These are phyloP conservation scores for Ophion ventricosus DNA, from an alignment of 2,888 invertebrate species.

Conservation along the genomic window DNA sequence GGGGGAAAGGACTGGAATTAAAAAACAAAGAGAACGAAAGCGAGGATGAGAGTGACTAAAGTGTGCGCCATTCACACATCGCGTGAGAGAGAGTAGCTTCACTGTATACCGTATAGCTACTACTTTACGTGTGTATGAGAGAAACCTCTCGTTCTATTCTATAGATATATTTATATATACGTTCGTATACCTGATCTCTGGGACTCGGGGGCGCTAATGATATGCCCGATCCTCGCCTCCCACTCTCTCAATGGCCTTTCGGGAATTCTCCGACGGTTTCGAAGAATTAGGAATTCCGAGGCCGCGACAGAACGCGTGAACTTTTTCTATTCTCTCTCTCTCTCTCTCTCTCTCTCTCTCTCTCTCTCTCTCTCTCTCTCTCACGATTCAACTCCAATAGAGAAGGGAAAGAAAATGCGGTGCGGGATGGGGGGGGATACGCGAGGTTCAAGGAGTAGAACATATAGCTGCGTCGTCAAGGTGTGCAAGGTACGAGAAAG, in stretches of 20 bases:
- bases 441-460: constrained; percentile 13
- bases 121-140: not conserved
- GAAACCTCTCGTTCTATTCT: not conserved
- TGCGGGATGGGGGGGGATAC: constrained; percentile 16
- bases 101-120: not conserved
- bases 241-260: constrained; percentile 81
- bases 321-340: constrained; percentile 14
- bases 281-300: constrained; percentile 83
- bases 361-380: constrained; percentile 47
- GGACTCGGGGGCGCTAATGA: constrained; percentile 80
- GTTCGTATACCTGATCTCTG: constrained; percentile 73
- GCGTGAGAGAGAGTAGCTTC: constrained; percentile 65
- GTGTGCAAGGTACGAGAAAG: constrained; percentile 6
- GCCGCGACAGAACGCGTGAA: constrained; percentile 72
- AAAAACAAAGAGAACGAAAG: constrained; percentile 48
- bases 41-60: constrained; percentile 71
- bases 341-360: constrained; percentile 51
- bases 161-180: not conserved
- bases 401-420: constrained; percentile 44
- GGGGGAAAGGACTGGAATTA: constrained; percentile 23
- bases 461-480: constrained; percentile 15
- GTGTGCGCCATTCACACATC: constrained; percentile 78
- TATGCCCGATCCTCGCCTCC: constrained; percentile 78
- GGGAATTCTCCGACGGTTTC: constrained; percentile 83
- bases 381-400: constrained; percentile 61